Evolutionary conservation across 2,113 vertebrate genomes (phyloP).

Genomic region (Turnix velox): DNA sequence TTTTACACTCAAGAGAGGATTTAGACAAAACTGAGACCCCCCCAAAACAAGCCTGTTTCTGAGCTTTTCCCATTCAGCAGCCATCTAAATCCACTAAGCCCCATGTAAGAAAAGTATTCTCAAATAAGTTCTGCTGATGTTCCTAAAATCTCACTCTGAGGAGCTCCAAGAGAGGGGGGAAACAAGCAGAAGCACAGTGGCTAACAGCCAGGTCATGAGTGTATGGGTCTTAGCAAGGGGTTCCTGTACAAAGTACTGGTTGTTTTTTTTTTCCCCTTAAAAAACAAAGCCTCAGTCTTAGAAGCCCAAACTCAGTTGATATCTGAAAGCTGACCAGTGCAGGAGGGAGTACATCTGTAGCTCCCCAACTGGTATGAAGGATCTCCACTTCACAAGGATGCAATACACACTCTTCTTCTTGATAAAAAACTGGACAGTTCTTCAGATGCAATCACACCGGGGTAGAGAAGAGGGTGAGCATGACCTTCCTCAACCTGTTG

Average conservation of each 20-base stretch:
- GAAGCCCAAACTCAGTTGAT: not conserved
- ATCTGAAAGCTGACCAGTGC: not conserved
- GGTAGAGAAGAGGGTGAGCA: not conserved
- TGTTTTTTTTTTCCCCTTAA: not conserved
- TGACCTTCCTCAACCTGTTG: not conserved
- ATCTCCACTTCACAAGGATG: not conserved
- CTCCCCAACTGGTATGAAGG: not conserved
- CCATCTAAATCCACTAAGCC: not conserved
- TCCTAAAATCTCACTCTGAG: not conserved
- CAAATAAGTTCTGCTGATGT: not conserved
- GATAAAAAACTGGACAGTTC: not conserved
- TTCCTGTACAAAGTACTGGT: not conserved
- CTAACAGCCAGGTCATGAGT: not conserved
- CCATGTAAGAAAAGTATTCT: not conserved
- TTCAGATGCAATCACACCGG: not conserved
- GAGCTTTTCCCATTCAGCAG: not conserved
- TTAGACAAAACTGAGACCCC: not conserved
- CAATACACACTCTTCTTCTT: not conserved
- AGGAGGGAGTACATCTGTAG: not conserved
- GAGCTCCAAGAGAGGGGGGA: not conserved
- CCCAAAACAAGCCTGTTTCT: not conserved
- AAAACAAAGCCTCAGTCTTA: not conserved
- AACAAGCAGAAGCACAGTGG: not conserved
- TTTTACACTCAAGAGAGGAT: too few species aligned
- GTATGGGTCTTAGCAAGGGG: not conserved